Evolutionary conservation across 2,113 vertebrate genomes (phyloP).

Genomic region (Xyliphius kryptos): DNA sequence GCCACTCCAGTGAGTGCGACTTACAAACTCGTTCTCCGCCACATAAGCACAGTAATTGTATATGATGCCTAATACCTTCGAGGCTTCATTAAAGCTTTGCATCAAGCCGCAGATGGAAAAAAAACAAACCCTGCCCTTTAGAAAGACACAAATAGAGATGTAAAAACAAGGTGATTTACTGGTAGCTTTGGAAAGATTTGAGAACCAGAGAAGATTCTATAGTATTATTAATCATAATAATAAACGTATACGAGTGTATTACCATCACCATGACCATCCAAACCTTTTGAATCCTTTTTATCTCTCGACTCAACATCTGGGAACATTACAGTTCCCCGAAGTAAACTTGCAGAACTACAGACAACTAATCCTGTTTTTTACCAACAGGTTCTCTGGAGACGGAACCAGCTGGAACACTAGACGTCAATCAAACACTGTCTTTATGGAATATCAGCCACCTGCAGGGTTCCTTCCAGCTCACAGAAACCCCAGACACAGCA

Average conservation of each 20-base stretch:
- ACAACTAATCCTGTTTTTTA: slow-evolving; percentile 29
- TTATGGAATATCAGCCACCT: slow-evolving; percentile 37
- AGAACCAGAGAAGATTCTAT: slow-evolving; percentile 40
- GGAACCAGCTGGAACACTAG: slow-evolving; percentile 22
- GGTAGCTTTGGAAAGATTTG: slow-evolving; percentile 38
- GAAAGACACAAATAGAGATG: not conserved
- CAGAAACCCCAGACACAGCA: slow-evolving; percentile 24
- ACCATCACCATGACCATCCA: too few relatives aligned
- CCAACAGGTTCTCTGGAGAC: slow-evolving; percentile 3
- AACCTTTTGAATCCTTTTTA: too few relatives aligned
- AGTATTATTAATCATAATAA: not conserved
- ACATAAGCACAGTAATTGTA: slow-evolving; percentile 48
- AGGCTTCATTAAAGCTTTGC: slow-evolving; percentile 53
- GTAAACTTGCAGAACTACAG: slow-evolving; percentile 17
- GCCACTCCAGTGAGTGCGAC: slow-evolving; percentile 1
- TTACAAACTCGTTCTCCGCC: slow-evolving; percentile 42
- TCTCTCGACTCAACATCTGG: too few relatives aligned
- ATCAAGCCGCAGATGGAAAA: slow-evolving; percentile 42
- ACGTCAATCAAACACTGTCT: slow-evolving; percentile 37
- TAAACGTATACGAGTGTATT: too few relatives aligned
- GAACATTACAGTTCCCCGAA: too few relatives aligned
- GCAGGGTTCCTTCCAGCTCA: slow-evolving; percentile 28
- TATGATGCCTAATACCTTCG: slow-evolving; percentile 49
- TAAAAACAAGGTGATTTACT: slow-evolving; percentile 41
- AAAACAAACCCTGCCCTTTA: slow-evolving; percentile 36